These are phyloP conservation scores for Thunnus maccoyii DNA, from an alignment of 2,113 vertebrate genomes.

Conservation along the genomic window DNA sequence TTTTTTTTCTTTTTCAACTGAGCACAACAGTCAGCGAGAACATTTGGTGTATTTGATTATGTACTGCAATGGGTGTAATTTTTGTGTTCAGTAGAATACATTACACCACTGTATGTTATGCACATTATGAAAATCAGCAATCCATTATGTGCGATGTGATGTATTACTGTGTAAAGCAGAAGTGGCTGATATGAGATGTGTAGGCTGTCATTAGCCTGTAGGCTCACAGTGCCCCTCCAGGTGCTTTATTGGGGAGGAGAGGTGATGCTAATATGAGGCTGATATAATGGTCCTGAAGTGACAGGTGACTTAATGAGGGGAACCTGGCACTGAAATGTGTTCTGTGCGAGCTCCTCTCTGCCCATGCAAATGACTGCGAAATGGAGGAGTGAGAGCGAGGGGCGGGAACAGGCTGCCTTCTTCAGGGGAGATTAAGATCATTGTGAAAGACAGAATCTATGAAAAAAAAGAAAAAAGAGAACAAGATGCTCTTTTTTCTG, in stretches of 20 bases:
- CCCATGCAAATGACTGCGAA: constrained; percentile 73
- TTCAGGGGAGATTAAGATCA: constrained; percentile 68
- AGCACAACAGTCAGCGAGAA: constrained; percentile 58
- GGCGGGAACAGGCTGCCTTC: constrained; percentile 49
- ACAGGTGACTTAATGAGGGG: constrained; percentile 80
- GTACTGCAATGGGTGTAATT: constrained; percentile 66
- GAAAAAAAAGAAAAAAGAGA: background rate
- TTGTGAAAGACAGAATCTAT: constrained; percentile 56
- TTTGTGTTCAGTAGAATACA: constrained; percentile 71
- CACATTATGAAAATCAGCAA: constrained; percentile 77
- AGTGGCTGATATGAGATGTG: constrained; percentile 65
- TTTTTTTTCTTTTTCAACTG: background rate
- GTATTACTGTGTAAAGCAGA: constrained; percentile 59
- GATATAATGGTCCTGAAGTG: constrained; percentile 77
- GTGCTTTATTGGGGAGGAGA: constrained; percentile 72
- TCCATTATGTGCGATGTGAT: constrained; percentile 66
- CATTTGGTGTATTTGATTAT: constrained; percentile 74
- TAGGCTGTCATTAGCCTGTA: constrained; percentile 61
- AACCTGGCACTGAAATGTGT: constrained; percentile 69
- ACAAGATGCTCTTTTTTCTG: constrained; percentile 25
- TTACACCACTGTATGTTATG: constrained; percentile 68
- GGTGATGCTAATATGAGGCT: constrained; percentile 70
- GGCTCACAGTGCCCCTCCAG: constrained; percentile 56
- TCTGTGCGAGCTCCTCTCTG: constrained; percentile 51
- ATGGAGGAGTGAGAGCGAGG: constrained; percentile 62